Evolutionary conservation across 2,888 invertebrate species (phyloP), one percentile per base, ranked within the genome.

Genomic region (Arctia plantaginis): DNA sequence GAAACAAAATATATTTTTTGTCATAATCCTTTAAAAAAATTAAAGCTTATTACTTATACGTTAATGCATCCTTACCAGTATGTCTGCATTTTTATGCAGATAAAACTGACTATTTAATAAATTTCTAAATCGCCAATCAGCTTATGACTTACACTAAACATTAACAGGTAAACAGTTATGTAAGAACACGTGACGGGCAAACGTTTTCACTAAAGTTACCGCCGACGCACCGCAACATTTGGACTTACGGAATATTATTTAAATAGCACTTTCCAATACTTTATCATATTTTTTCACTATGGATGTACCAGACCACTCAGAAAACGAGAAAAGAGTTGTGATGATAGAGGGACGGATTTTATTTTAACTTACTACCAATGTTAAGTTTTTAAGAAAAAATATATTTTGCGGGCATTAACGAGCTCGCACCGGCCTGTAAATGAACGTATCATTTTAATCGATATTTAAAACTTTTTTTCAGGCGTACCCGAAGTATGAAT

Each of bases 401-500:
- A n/a, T n/a, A n/a, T n/a, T n/a, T n/a, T n/a, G n/a, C 35, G 35
- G 35, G 6, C 3, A 35, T 35, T 35, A 35, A 35, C 35, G 6
- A 6, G 35, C 3, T 6, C 35, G 6, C 13, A 13, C 13, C 12
- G 15, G 2, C 13, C 13, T 44, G 15, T 44, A 18, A 44, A 44
- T 18, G 20, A 47, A 41, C 3, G 8, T 41, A 41, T 12, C 3
- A 20, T 55, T 55, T 23, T 55, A 55, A 55, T n/a, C 12, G 18
- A 47, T n/a, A n/a, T n/a, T 23, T 7, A 20, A 23, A 55, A 55
- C 3, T n/a, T 10, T 30, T 71, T 94, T 93, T 15, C 91, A 97
- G 97, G 97, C 97, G 39, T 97, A 97, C 84, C 97, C 97, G 65
- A 96, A 96, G 88, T 96, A 96, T 87, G 93, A 88, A 72, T 96